Evolutionary conservation across 2,797 vertebrate genomes (phyloP), one percentile per base, ranked within the genome.

Genomic region (Sebastes itinus): DNA sequence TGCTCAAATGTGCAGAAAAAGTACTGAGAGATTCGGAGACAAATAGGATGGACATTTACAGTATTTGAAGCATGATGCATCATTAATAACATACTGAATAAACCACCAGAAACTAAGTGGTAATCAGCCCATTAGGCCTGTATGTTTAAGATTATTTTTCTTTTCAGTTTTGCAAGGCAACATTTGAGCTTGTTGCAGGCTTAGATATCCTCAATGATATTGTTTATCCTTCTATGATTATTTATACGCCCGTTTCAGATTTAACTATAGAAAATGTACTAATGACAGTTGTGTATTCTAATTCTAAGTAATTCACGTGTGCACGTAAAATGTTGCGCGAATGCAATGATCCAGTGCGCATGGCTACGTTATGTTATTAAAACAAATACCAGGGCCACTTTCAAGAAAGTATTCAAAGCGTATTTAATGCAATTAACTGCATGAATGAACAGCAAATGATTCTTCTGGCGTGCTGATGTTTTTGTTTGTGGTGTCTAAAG

Each of bases 271-370:
- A 46, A 46, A 46, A 46, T 46, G 42, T 46, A 46, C 42, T 18
- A 0, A 18, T 46, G 16, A 18, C 16, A 46, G 16, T 46, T 42
- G 38, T 42, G 38, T 0, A 42, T 42, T 42, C 38, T 42, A 42
- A 42, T 42, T 42, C 42, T 46, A 46, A 20, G 42, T 46, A 46
- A 18, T 46, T 20, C 42, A 46, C 16, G 42, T 0, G 16, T 46
- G 42, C 42, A 46, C 6, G 0, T 46, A 20, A 46, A 46, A 46
- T 46, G 38, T 46, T 20, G 42, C 7, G 0, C 7, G 16, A 46
- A 46, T 56, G 55, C 23, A 25, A 0, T 4, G 13, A 27, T 60
- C 30, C 0, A 0, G 20, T 20, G 2, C 0, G 1, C 12, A 6
- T 13, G 27, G 20, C 46, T 30, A 11, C 7, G 16, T 18, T 46